phyloP scores from a whole-genome alignment of 92 coral and sea anemone species.

The Phenganax subtilis region DNA sequence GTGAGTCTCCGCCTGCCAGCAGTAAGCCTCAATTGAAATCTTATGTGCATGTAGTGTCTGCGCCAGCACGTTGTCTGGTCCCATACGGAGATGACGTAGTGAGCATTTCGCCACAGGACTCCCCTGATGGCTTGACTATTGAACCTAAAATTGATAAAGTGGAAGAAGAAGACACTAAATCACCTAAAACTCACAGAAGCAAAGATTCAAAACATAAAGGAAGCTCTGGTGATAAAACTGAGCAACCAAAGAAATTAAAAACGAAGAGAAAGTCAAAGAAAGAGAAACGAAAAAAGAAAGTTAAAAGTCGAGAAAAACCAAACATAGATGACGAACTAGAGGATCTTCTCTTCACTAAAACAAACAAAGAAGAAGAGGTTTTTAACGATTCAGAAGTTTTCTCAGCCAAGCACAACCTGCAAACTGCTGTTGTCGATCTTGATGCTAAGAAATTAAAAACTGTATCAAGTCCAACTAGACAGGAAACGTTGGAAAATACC shows the following conservation, averaged over 20 bases:
- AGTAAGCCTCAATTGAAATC: not conserved
- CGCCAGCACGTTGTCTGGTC: not conserved
- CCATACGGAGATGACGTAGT: conserved; percentile 2
- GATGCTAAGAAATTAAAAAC: not conserved
- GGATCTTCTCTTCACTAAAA: conserved; percentile 25
- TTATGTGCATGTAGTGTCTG: not conserved
- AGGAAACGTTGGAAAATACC: not conserved
- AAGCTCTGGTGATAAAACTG: not conserved
- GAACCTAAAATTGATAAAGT: not conserved
- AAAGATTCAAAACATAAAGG: conserved; percentile 3
- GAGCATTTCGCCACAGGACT: conserved; percentile 1
- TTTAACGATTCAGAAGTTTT: conserved; percentile 24
- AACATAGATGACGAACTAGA: conserved; percentile 25
- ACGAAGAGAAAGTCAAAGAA: not conserved
- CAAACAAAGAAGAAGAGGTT: conserved; percentile 29
- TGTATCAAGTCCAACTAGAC: conserved; percentile 1
- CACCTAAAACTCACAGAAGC: not conserved
- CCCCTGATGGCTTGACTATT: not conserved
- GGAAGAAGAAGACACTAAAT: not conserved
- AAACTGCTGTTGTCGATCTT: conserved; percentile 24
- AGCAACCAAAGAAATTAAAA: not conserved
- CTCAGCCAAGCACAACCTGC: conserved; percentile 28
- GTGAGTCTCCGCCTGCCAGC: not conserved
- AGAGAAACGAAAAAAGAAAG: conserved; percentile 5
- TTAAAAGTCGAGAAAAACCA: not conserved